These are phyloP conservation scores for Aphodius sticticus DNA, from an alignment of 2,888 invertebrate species.

Conservation along the genomic window DNA sequence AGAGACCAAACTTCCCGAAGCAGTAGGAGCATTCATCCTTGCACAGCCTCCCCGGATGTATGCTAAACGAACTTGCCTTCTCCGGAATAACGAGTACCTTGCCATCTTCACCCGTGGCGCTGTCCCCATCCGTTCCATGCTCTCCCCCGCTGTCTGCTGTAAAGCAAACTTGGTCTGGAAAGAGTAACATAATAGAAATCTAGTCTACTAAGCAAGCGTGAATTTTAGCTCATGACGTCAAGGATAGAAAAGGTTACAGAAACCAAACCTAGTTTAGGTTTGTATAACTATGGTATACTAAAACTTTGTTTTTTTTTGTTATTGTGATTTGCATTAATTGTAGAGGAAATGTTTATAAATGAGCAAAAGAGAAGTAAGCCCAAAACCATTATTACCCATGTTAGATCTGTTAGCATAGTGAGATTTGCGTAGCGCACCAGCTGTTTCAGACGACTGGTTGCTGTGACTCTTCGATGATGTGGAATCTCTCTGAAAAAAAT, in stretches of 20 bases:
- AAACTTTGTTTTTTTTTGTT: not conserved
- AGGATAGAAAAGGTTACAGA: not conserved
- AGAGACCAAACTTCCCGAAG: slow-evolving; percentile 85
- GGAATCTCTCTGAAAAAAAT: slow-evolving; percentile 60
- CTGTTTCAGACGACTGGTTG: slow-evolving; percentile 59
- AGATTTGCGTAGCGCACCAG: slow-evolving; percentile 78
- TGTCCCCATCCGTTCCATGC: slow-evolving; percentile 59
- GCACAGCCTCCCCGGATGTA: slow-evolving; percentile 83
- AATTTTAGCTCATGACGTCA: not conserved
- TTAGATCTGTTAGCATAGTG: slow-evolving; percentile 80
- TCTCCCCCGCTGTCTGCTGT: slow-evolving; percentile 60
- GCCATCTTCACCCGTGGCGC: slow-evolving; percentile 55
- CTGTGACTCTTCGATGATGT: slow-evolving; percentile 52
- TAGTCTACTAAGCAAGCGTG: not conserved
- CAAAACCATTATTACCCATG: slow-evolving; percentile 63
- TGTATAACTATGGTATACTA: too few relatives aligned
- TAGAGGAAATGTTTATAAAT: slow-evolving; percentile 13
- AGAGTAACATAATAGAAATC: slow-evolving; percentile 10
- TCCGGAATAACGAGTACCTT: slow-evolving; percentile 83
- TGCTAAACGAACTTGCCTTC: slow-evolving; percentile 87
- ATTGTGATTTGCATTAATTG: not conserved
- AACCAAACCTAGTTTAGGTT: too few relatives aligned
- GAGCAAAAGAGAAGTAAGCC: slow-evolving; percentile 49
- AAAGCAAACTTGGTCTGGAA: not conserved
- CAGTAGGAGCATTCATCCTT: slow-evolving; percentile 89